Evolutionary conservation across 2,888 invertebrate species (phyloP).

Genomic region (Pollenia angustigena): DNA sequence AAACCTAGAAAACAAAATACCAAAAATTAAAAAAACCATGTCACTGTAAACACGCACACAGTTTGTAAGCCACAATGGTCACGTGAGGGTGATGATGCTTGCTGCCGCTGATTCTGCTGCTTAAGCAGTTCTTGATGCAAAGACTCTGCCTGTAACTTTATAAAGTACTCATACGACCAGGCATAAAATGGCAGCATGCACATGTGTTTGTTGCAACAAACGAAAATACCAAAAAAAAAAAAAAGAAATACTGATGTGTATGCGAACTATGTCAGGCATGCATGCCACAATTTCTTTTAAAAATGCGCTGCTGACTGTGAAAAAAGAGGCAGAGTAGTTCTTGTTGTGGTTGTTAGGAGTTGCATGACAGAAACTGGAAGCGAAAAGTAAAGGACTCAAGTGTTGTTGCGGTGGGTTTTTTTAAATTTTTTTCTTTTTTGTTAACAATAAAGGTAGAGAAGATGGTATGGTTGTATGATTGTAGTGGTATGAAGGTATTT

Average conservation of each 20-base stretch:
- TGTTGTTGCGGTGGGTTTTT: background rate
- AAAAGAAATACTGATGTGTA: slow-evolving; percentile 54
- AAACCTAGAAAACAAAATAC: slow-evolving; percentile 31
- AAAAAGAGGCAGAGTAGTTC: slow-evolving; percentile 5
- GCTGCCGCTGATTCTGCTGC: slow-evolving; percentile 24
- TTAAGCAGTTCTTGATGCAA: background rate
- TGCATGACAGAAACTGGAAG: slow-evolving; percentile 46
- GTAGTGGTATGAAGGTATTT: slow-evolving; percentile 10
- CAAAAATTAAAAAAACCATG: slow-evolving; percentile 58
- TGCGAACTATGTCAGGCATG: slow-evolving; percentile 72
- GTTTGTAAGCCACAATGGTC: slow-evolving; percentile 66
- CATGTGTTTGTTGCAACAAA: background rate
- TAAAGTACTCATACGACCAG: slow-evolving; percentile 20
- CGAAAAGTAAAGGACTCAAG: slow-evolving; percentile 47
- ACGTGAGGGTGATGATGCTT: slow-evolving; percentile 68
- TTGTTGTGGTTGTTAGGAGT: slow-evolving; percentile 40
- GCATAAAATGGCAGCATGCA: slow-evolving; percentile 8
- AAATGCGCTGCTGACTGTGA: slow-evolving; percentile 17
- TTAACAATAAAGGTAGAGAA: slow-evolving; percentile 28
- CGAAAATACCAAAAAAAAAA: background rate
- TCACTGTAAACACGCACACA: slow-evolving; percentile 68
- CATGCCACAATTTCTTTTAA: slow-evolving; percentile 60
- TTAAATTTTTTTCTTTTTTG: too few species aligned
- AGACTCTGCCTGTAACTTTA: slow-evolving; percentile 4
- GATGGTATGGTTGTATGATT: background rate